Evolutionary conservation across 2,113 vertebrate genomes (phyloP), one percentile per base, ranked within the genome.

Genomic region (Bos indicus): DNA sequence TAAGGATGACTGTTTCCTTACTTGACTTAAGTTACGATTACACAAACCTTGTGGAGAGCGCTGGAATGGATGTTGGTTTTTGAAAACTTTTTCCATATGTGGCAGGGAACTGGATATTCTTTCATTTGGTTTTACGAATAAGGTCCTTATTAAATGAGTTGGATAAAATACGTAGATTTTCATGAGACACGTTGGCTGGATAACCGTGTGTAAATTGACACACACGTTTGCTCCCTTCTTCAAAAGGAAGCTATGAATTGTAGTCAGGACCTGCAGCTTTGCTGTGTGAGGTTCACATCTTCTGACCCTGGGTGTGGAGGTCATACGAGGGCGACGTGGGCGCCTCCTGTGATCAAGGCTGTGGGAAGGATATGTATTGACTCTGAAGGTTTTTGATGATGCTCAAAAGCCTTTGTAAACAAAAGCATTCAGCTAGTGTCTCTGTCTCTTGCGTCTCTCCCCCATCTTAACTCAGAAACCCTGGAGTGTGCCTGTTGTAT

Each of bases 71-170:
- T 52, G 46, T 40, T 54, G 17, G 16, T 57, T 97, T 94, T 90
- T 46, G 15, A 59, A 97, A 95, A 94, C 26, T 10, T 93, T 91
- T 95, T 84, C 93, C 84, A 71, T 85, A 90, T 96, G 84, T 97
- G 85, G 25, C 48, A 90, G 82, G 86, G 43, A 60, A 88, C 85
- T 94, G 90, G 33, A 28, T 84, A 78, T 62, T 94, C 59, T 64
- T 91, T 97, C 81, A 57, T 83, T 96, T 64, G n/a, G 80, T 94
- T 95, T 94, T 80, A 89, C 96, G 52, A 95, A 78, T 90, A 71
- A 82, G 80, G 9, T 7, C 46, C 25, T 33, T 95, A 78, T 91
- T 93, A 93, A 95, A 54, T 11, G n/a, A 80, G 91, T 71, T 64
- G 57, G 62, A 36, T 94, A 86, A 97, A 96, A 87, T 28, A 81